Conservation (phyloP, 2,797 vertebrate species). For the Phylloscopus collybita region DNA sequence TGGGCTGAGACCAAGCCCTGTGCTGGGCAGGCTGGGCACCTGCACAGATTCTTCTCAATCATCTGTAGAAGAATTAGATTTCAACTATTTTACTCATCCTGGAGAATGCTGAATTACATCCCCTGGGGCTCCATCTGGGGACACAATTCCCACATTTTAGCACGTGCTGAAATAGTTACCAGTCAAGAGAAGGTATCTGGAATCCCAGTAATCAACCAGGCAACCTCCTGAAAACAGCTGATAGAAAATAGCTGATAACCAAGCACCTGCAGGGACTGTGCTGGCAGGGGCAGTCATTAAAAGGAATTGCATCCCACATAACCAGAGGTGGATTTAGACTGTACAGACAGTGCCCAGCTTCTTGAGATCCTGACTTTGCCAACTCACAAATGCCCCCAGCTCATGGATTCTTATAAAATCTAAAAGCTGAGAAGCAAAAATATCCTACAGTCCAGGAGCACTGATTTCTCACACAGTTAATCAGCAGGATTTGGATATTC, state of each 20-base stretch:
- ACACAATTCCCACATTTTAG: background rate
- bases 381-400: background rate
- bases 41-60: background rate
- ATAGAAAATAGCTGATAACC: background rate
- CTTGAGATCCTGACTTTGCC: background rate
- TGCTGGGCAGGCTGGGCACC: background rate
- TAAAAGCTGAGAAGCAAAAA: background rate
- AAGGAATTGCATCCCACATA: background rate
- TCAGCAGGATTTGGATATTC: background rate
- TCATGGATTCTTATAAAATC: background rate
- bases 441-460: background rate
- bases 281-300: background rate
- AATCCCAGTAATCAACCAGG: background rate
- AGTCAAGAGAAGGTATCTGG: background rate
- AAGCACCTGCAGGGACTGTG: background rate
- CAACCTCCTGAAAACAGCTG: background rate
- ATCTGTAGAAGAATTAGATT: background rate
- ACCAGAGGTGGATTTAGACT: background rate
- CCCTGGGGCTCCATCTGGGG: background rate
- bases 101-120: background rate
- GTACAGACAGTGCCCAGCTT: background rate
- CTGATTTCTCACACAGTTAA: background rate
- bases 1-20: background rate
- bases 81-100: background rate
- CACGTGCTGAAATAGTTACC: background rate